These are phyloP conservation scores for Nothoprocta perdicaria DNA, from an alignment of 2,113 vertebrate species.

Conservation along the genomic window DNA sequence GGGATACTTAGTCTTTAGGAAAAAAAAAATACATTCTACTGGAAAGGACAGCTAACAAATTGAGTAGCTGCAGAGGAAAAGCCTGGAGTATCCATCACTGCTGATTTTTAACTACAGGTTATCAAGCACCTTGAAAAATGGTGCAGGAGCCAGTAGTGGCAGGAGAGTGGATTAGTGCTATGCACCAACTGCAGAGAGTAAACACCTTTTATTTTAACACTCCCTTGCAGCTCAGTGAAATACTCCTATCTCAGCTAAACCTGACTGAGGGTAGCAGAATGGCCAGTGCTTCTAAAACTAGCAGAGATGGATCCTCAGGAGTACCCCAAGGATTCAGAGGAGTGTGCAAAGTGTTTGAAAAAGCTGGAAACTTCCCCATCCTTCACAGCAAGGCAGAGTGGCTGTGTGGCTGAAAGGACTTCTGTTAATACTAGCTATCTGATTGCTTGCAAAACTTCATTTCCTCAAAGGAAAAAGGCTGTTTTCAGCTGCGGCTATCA, in stretches of 20 bases:
- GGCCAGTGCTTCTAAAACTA: not conserved
- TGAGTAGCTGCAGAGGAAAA: not conserved
- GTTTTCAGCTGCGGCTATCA: not conserved
- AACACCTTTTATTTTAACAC: not conserved
- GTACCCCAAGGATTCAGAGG: not conserved
- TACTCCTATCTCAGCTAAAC: not conserved
- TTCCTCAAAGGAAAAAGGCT: not conserved
- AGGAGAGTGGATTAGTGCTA: not conserved
- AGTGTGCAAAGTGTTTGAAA: not conserved
- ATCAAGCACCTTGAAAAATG: conserved; percentile 10
- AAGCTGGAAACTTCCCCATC: not conserved
- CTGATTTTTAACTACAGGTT: not conserved
- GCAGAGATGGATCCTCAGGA: not conserved
- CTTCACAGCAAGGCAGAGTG: not conserved
- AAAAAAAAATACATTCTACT: not conserved
- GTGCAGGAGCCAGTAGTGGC: not conserved
- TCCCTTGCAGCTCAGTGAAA: not conserved
- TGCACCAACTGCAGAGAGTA: not conserved
- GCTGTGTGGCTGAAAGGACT: no score
- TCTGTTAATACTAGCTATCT: not conserved
- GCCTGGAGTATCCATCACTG: not conserved
- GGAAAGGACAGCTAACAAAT: not conserved
- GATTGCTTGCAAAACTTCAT: not conserved
- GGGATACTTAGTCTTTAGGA: not conserved
- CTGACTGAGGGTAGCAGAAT: not conserved